A percentile compares a stretch with the other conserved stretches of the same genome.
Conservation (phyloP, 2,113 vertebrate genomes). For the Xerus inauris region DNA sequence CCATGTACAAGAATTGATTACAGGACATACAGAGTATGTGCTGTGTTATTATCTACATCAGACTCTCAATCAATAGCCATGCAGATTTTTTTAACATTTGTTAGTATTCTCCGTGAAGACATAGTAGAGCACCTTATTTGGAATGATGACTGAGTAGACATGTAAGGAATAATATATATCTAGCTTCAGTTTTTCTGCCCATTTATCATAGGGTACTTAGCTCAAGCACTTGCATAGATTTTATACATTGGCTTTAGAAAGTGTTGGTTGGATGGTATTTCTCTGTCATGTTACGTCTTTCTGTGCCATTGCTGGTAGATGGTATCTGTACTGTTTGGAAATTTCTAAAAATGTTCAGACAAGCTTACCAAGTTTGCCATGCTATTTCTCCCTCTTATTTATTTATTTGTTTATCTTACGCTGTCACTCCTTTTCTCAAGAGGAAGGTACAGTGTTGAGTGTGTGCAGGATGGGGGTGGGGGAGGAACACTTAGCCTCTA, state of each 20-base stretch:
- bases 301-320: constrained; percentile 80
- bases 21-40: background rate
- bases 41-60: background rate
- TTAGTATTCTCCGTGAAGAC: background rate
- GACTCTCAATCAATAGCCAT: background rate
- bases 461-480: constrained; percentile 35
- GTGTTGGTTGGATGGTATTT: constrained; percentile 40
- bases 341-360: constrained; percentile 79
- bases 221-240: background rate
- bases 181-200: background rate
- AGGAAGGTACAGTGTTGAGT: constrained; percentile 70
- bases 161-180: background rate
- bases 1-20: no score
- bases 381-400: constrained; percentile 75
- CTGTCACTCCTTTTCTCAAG: constrained; percentile 72
- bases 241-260: constrained; percentile 55
- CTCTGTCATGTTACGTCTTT: constrained; percentile 62
- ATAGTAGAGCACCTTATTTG: background rate
- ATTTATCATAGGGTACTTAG: background rate
- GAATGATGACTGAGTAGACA: background rate
- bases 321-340: constrained; percentile 76
- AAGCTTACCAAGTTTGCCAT: constrained; percentile 52
- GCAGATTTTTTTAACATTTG: background rate
- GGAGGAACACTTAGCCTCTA: constrained; percentile 44
- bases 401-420: constrained; percentile 45